Evolutionary conservation across 2,797 vertebrate genomes (phyloP).

Genomic region (Thunnus albacares): DNA sequence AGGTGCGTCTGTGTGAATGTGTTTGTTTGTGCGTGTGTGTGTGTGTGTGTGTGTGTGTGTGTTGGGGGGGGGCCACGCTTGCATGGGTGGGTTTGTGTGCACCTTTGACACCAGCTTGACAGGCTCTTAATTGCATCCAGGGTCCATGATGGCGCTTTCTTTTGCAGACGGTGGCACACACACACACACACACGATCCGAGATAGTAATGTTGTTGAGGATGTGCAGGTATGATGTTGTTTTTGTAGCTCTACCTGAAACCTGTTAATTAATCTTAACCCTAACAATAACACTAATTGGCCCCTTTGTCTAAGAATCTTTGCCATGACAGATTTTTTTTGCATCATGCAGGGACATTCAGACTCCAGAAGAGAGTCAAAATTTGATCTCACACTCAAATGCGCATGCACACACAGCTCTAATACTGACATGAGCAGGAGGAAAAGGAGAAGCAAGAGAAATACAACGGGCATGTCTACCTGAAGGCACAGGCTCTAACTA

Average conservation of each 20-base stretch:
- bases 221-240: constrained; percentile 38
- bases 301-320: constrained; percentile 37
- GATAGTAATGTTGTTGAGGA: constrained; percentile 10
- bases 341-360: constrained; percentile 24
- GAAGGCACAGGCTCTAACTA: constrained; percentile 58
- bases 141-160: constrained; percentile 63
- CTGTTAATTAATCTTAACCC: constrained; percentile 62
- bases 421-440: constrained; percentile 26
- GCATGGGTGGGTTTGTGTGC: constrained; percentile 61
- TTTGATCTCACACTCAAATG: constrained; percentile 13
- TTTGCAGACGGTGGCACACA: constrained; percentile 39
- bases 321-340: constrained; percentile 16
- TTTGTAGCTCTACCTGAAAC: constrained; percentile 9
- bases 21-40: constrained; percentile 44
- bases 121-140: constrained; percentile 83
- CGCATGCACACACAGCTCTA: constrained; percentile 1
- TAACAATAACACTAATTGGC: constrained; percentile 45
- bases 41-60: constrained; percentile 5
- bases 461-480: constrained; percentile 42
- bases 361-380: constrained; percentile 27
- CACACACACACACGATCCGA: constrained; percentile 6
- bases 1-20: constrained; percentile 50
- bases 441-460: constrained; percentile 25
- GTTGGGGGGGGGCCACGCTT: not conserved
- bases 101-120: constrained; percentile 79